phyloP scores from a whole-genome alignment of 2,797 vertebrate species.

The Rhinophrynus dorsalis region DNA sequence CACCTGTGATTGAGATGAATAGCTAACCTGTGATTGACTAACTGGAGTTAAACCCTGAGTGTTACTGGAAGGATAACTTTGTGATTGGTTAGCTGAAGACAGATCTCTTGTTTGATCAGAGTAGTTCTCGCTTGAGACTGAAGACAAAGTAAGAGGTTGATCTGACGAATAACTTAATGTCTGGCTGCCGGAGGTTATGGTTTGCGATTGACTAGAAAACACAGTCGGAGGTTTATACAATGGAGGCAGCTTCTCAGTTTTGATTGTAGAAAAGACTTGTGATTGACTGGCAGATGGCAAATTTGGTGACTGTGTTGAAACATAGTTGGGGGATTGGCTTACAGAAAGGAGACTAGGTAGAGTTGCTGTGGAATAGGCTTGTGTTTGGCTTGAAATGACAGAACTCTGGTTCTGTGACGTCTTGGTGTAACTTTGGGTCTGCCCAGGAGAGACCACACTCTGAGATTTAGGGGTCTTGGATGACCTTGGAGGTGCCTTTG shows the following conservation, averaged over 20 bases:
- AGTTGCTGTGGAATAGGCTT: conserved; percentile 84
- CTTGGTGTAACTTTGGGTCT: conserved; percentile 84
- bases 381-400: conserved; percentile 88
- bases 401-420: conserved; percentile 87
- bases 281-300: conserved; percentile 82
- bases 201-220: conserved; percentile 83
- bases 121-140: conserved; percentile 79
- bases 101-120: conserved; percentile 82
- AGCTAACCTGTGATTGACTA: conserved; percentile 78
- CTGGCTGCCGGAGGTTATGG: conserved; percentile 81
- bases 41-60: conserved; percentile 88
- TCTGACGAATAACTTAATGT: conserved; percentile 82
- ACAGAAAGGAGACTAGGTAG: conserved; percentile 86
- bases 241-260: conserved; percentile 83
- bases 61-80: conserved; percentile 85
- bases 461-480: conserved; percentile 78
- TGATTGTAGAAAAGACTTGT: conserved; percentile 81
- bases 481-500: conserved; percentile 76
- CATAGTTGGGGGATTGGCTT: conserved; percentile 86
- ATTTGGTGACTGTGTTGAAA: conserved; percentile 74
- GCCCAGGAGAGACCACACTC: conserved; percentile 73
- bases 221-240: conserved; percentile 87
- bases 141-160: conserved; percentile 79
- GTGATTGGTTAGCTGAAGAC: conserved; percentile 83
- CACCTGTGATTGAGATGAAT: conserved; percentile 88